phyloP scores from a whole-genome alignment of 2,797 vertebrate species.

The Manis pentadactyla region DNA sequence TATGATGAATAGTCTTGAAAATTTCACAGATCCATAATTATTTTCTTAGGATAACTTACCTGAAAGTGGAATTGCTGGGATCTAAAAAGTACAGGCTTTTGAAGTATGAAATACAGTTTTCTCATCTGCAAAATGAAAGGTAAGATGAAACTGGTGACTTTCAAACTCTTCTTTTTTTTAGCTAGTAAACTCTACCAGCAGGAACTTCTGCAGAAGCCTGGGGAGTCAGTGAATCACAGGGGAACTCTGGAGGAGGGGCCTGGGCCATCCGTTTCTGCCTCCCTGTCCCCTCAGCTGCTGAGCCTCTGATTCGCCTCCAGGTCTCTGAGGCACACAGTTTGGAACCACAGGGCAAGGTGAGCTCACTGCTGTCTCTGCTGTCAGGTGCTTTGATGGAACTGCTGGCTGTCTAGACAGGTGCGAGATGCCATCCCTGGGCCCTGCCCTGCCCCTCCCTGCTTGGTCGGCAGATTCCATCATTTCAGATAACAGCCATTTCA shows the following conservation, averaged over 20 bases:
- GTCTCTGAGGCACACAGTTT: background rate
- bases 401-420: background rate
- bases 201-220: background rate
- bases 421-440: background rate
- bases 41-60: background rate
- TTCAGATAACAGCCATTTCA: background rate
- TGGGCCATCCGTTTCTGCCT: background rate
- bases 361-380: background rate
- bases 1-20: background rate
- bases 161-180: background rate
- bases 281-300: background rate
- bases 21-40: background rate
- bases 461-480: background rate
- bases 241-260: background rate
- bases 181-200: background rate
- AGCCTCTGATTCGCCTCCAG: background rate
- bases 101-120: background rate
- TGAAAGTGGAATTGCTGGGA: background rate
- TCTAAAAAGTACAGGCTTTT: background rate
- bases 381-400: background rate
- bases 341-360: background rate
- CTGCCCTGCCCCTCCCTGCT: background rate
- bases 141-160: background rate
- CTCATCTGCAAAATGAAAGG: background rate
- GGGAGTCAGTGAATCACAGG: background rate